Evolutionary conservation across 1,140 invertebrate species (phyloP), one percentile per base, ranked within the genome.

Genomic region (Atta texana): DNA sequence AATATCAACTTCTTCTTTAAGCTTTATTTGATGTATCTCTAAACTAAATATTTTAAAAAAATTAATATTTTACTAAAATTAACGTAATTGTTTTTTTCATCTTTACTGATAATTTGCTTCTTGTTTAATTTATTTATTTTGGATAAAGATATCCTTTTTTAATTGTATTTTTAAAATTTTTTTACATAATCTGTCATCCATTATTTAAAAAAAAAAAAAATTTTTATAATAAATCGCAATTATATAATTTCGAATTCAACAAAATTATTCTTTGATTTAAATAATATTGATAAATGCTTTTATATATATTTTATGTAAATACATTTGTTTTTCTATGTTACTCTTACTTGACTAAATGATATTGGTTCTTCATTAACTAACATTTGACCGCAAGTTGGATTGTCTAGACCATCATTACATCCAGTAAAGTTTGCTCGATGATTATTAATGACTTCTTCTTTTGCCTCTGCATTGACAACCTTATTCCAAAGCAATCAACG

Each of bases 401-500:
- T 92, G 7, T 92, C 81, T 8, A 61, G 64, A 8, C 86, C 80
- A 3, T 92, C 92, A 55, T 93, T 91, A 87, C 95, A 96, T 2
- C 95, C 95, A 6, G 90, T 94, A 76, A 92, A 95, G 87, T 94
- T 93, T 8, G 85, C 57, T 57, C 81, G 87, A 44, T 94, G 91
- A 80, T 96, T 95, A 88, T 95, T 95, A 24, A 94, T 90, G 39
- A 96, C 93, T 59, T 94, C 93, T 87, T 96, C 95, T 51, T 75
- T 92, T 0, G 95, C 94, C 82, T 95, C 93, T 3, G 92, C 92
- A 85, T 96, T 96, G 18, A 95, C 95, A 74, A 95, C 88, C 90
- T 93, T 88, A 74, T 86, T 51, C 77, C 64, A 63, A 90, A 87
- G 24, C 34, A 55, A 90, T 85, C 81, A 71, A 91, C 76, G 82